A percentile compares a stretch with the other conserved stretches of the same genome.
phyloP scores from a whole-genome alignment of 1,140 invertebrate genomes.

The Tachypleus tridentatus region DNA sequence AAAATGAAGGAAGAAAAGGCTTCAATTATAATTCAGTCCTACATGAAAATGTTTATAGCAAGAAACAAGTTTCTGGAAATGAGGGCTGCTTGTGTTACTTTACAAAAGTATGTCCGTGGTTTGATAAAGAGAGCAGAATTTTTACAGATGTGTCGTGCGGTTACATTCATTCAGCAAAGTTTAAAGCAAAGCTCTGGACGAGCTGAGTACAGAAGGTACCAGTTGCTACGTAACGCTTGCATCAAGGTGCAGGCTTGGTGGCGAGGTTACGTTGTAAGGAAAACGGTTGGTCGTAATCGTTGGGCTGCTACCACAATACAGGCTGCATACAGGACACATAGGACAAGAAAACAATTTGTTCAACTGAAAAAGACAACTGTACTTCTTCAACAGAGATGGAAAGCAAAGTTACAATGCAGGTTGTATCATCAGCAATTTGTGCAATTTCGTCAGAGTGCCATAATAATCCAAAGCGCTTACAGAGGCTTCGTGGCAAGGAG shows the following conservation, averaged over 20 bases:
- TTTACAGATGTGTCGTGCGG: no score
- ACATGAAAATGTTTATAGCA: not conserved
- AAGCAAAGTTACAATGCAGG: not conserved
- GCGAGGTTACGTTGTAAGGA: not conserved
- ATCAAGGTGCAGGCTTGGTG: slow-evolving; percentile 19
- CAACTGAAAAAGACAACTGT: not conserved
- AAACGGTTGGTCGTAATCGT: not conserved
- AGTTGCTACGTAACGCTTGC: not conserved
- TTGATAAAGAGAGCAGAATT: no score
- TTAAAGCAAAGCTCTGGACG: no score
- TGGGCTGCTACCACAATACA: slow-evolving; percentile 5
- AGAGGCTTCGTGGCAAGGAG: no score
- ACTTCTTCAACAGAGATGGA: slow-evolving; percentile 3
- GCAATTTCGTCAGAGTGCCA: no score
- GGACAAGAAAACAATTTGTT: not conserved
- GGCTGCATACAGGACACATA: not conserved
- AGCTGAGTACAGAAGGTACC: no score
- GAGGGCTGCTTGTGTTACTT: not conserved
- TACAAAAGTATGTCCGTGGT: not conserved
- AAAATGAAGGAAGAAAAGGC: not conserved
- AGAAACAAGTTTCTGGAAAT: not conserved
- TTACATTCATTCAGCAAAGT: no score
- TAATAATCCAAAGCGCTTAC: no score
- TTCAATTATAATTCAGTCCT: slow-evolving; percentile 5
- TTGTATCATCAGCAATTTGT: no score